A percentile compares a stretch with the other conserved stretches of the same genome.
phyloP scores from a whole-genome alignment of 1,140 invertebrate genomes.

The Drosophila repleta region DNA sequence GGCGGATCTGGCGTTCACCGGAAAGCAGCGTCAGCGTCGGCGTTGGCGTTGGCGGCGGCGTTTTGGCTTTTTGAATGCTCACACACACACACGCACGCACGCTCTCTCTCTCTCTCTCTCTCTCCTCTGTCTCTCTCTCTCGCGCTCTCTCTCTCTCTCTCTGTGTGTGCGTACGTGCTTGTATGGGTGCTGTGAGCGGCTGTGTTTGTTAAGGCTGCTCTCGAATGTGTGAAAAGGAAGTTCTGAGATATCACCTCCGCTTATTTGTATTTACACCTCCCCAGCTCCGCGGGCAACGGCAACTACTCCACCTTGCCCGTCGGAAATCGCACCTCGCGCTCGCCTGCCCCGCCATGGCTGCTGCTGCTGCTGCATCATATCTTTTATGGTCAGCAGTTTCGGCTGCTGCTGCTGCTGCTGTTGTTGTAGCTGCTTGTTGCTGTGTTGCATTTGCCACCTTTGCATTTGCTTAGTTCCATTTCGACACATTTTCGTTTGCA shows the following conservation, averaged over 20 bases:
- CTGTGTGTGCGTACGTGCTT: conserved; percentile 10
- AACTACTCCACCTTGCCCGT: conserved; percentile 21
- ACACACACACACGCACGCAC: not conserved
- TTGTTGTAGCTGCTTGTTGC: conserved; percentile 7
- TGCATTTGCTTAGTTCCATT: conserved; percentile 79
- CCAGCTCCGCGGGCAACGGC: conserved; percentile 37
- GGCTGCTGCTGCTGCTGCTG: conserved; percentile 19
- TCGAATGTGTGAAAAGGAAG: conserved; percentile 81
- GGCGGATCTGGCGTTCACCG: conserved; percentile 59
- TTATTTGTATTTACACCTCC: conserved; percentile 82
- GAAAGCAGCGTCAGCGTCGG: conserved; percentile 58
- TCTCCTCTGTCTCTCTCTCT: conserved; percentile 1
- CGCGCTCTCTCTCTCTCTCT: not conserved
- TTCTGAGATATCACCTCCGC: conserved; percentile 81
- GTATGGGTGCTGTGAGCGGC: conserved; percentile 16
- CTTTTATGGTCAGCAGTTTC: conserved; percentile 56
- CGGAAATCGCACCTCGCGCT: conserved; percentile 52
- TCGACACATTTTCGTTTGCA: conserved; percentile 81
- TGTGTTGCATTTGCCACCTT: conserved; percentile 57
- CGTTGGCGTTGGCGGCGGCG: conserved; percentile 30
- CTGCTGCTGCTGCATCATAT: conserved; percentile 20
- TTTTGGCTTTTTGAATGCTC: conserved; percentile 55
- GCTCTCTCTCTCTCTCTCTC: not conserved
- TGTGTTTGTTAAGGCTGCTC: conserved; percentile 71
- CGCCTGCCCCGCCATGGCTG: not conserved